Evolutionary conservation across 2,888 invertebrate species (phyloP), one percentile per base, ranked within the genome.

Genomic region (Eupithecia dodoneata): DNA sequence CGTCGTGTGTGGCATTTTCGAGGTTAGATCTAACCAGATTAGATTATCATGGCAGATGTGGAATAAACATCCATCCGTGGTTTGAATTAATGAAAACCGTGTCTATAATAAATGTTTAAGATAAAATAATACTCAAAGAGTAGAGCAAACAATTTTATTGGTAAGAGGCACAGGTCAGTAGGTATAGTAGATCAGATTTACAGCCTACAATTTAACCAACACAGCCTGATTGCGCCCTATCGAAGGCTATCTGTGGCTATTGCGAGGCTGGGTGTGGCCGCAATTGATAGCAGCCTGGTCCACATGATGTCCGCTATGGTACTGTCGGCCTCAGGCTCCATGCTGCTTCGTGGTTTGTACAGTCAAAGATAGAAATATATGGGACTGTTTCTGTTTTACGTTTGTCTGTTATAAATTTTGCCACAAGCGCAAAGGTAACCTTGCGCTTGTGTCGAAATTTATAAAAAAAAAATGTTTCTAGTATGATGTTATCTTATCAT

Each of bases 201-300:
- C 45, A 52, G n/a, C 71, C 13, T 52, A 71, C 52, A 52, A 75
- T 49, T 66, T 75, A 74, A 15, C 71, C 52, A 72, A 30, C n/a
- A 72, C 74, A 74, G 76, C 74, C 74, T 74, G 71, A 76, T 73
- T 77, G 77, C 72, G 71, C 63, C 78, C 74, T 76, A 79, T 76
- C 79, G 72, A 66, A 52, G 77, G 74, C 73, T 44, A 71, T 69
- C 69, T 78, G 63, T 72, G 76, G 52, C 85, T 87, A 90, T 90
- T 91, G 87, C 91, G 88, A 89, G 91, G 87, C 93, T 93, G 92
- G 94, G 94, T 90, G 94, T 93, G 94, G 87, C 91, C 91, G 92
- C 88, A 87, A 91, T 90, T 88, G 90, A 92, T 91, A 91, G 88
- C 88, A 85, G 88, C 83, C 81, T 84, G 81, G 84, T 85, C 88